Percentiles rank a stretch among this genome's conserved stretches.
Evolutionary conservation across 2,113 vertebrate genomes (phyloP).

Genomic region (Mugil cephalus): DNA sequence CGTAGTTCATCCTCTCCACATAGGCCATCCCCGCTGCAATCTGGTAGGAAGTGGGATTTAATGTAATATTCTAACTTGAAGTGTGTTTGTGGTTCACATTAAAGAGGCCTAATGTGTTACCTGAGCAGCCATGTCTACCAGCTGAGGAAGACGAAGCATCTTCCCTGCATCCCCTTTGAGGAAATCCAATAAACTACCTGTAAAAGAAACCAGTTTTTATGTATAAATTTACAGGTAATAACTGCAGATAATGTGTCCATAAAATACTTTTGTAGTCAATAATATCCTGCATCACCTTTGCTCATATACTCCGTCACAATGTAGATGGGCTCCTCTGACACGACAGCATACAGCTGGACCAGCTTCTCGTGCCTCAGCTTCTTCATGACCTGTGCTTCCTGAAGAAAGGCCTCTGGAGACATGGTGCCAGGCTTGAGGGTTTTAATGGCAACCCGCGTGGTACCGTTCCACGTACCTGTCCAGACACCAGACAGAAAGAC

Average conservation of each 20-base stretch:
- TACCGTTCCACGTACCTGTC: constrained; percentile 95
- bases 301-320: constrained; percentile 98
- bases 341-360: constrained; percentile 95
- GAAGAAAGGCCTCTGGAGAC: constrained; percentile 96
- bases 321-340: constrained; percentile 97
- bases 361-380: constrained; percentile 96
- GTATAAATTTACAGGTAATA: no score
- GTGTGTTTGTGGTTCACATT: no score
- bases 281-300: constrained; percentile 85
- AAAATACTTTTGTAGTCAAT: neutral
- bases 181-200: constrained; percentile 96
- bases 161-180: constrained; percentile 96
- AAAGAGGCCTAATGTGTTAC: constrained; percentile 68
- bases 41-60: constrained; percentile 70
- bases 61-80: neutral
- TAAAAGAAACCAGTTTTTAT: constrained; percentile 45
- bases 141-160: constrained; percentile 93
- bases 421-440: constrained; percentile 96
- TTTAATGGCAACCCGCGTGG: constrained; percentile 95
- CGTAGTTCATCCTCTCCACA: constrained; percentile 98
- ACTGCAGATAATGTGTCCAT: neutral
- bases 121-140: constrained; percentile 98
- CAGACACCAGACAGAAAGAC: constrained; percentile 1
- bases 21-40: constrained; percentile 98
- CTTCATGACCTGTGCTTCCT: constrained; percentile 99